These are phyloP conservation scores for Nycticorax nycticorax DNA, from an alignment of 2,113 vertebrate genomes.

Conservation along the genomic window DNA sequence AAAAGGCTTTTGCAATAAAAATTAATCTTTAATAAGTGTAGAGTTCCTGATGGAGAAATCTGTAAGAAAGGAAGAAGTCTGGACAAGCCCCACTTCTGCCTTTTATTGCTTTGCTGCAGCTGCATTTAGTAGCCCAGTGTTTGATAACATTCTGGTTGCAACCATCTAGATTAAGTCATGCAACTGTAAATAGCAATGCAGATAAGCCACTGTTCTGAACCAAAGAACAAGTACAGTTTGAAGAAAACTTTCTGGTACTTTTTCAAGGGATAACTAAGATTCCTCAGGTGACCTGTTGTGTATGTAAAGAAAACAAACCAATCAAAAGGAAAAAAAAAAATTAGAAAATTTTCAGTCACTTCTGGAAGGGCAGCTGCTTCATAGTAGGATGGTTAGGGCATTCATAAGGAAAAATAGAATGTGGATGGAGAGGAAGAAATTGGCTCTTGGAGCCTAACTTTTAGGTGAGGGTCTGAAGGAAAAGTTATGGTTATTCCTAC, in stretches of 20 bases:
- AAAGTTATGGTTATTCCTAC: background rate
- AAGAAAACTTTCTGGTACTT: background rate
- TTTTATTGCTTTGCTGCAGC: background rate
- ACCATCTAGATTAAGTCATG: background rate
- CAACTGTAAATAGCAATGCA: background rate
- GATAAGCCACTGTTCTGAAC: background rate
- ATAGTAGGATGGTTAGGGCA: background rate
- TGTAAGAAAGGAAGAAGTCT: background rate
- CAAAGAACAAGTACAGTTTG: background rate
- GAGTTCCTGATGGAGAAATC: background rate
- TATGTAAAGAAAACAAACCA: background rate
- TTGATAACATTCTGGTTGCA: background rate
- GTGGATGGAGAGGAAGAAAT: background rate
- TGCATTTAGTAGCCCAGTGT: background rate
- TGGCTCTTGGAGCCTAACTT: background rate
- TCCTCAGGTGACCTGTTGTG: background rate
- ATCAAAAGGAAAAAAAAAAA: rapidly evolving
- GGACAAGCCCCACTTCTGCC: background rate
- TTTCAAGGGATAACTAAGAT: background rate
- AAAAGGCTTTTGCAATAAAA: background rate
- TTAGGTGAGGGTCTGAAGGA: background rate
- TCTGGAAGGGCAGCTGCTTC: background rate
- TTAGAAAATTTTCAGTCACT: background rate
- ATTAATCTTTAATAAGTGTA: background rate
- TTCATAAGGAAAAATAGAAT: background rate